Percentiles rank a stretch among this genome's conserved stretches.
phyloP scores from a whole-genome alignment of 1,140 invertebrate genomes.

The Diachasmimorpha longicaudata region DNA sequence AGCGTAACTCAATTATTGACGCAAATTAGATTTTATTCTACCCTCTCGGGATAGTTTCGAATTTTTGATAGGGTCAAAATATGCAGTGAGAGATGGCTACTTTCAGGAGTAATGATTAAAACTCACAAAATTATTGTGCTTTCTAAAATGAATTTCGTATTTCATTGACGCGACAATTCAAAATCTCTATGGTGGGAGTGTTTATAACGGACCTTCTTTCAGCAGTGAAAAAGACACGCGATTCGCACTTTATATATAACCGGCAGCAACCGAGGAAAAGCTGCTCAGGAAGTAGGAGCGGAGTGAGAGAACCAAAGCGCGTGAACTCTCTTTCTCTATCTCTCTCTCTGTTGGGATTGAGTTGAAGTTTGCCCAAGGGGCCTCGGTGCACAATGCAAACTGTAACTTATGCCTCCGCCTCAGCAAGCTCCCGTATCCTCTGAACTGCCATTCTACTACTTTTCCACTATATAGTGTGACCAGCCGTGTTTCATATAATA shows the following conservation, averaged over 20 bases:
- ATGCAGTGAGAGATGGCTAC: background rate
- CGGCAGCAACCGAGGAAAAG: constrained; percentile 27
- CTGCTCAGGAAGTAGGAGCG: constrained; percentile 28
- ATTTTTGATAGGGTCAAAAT: background rate
- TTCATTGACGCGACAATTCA: background rate
- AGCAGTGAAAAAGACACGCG: background rate
- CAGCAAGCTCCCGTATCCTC: background rate
- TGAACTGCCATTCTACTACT: constrained; percentile 6
- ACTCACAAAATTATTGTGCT: background rate
- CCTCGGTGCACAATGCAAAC: constrained; percentile 40
- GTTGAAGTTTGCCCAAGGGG: constrained; percentile 37
- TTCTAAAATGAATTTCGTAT: background rate
- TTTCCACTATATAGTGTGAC: background rate
- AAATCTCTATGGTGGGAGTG: background rate
- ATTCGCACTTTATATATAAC: background rate
- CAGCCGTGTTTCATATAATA: constrained; percentile 5
- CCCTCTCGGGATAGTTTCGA: background rate
- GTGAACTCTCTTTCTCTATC: constrained; percentile 27
- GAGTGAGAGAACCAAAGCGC: constrained; percentile 11
- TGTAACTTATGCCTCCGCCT: constrained; percentile 38
- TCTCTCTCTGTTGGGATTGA: constrained; percentile 27
- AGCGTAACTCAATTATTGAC: background rate
- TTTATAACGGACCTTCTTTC: background rate
- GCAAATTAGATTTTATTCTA: background rate
- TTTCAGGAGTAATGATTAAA: background rate